Evolutionary conservation across 2,888 invertebrate genomes (phyloP).

Genomic region (Osmoderma eremita): DNA sequence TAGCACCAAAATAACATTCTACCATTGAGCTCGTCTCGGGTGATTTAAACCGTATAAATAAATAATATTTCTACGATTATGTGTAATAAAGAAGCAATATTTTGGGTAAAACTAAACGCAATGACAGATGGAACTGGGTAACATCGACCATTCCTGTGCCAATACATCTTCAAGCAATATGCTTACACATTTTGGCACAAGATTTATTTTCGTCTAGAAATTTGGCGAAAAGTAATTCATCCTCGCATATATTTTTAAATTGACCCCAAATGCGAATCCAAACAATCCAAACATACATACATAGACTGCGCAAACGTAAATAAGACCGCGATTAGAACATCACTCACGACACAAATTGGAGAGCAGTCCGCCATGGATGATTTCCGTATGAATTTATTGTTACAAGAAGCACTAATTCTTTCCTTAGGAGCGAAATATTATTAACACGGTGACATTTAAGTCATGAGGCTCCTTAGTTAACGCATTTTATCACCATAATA

Average conservation of each 20-base stretch:
- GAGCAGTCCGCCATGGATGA: not conserved
- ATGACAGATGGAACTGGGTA: no score
- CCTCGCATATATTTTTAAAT: slow-evolving; percentile 22
- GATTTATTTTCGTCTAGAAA: slow-evolving; percentile 21
- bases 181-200: not conserved
- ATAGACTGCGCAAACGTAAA: not conserved
- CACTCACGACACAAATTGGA: no score
- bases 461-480: slow-evolving; percentile 10
- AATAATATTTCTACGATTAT: no score
- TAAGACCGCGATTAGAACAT: slow-evolving; percentile 5
- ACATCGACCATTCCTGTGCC: no score
- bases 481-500: slow-evolving; percentile 14
- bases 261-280: not conserved
- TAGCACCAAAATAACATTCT: not conserved
- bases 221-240: slow-evolving; percentile 24
- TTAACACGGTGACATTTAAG: slow-evolving; percentile 17
- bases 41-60: not conserved
- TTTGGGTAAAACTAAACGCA: no score
- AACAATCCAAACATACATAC: not conserved
- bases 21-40: not conserved
- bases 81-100: no score
- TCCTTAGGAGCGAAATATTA: slow-evolving; percentile 1
- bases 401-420: slow-evolving; percentile 4
- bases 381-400: slow-evolving; percentile 4
- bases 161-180: no score